These are phyloP conservation scores for Falco novaeseelandiae DNA, from an alignment of 2,797 vertebrate species.

Conservation along the genomic window DNA sequence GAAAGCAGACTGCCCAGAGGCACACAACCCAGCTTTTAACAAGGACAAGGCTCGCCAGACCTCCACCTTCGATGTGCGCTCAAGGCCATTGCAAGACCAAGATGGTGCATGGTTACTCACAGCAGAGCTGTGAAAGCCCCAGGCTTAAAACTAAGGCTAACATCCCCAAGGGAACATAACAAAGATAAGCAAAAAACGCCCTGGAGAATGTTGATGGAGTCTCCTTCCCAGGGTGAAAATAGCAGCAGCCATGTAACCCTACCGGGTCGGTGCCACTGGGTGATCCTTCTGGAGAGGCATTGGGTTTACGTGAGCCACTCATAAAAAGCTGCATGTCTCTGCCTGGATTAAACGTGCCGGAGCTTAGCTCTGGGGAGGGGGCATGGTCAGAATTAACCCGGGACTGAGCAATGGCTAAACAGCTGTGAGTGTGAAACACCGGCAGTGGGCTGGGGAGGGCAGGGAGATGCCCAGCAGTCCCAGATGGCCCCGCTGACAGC, in stretches of 20 bases:
- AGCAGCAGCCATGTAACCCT: not conserved
- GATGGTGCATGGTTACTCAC: not conserved
- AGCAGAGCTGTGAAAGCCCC: not conserved
- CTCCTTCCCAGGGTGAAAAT: not conserved
- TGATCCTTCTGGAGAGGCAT: not conserved
- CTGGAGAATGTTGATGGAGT: not conserved
- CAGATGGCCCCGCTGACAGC: constrained; percentile 75
- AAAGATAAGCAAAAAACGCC: not conserved
- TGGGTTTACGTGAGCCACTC: not conserved
- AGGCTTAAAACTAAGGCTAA: not conserved
- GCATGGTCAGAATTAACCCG: not conserved
- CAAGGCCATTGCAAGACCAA: not conserved
- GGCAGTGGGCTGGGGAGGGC: not conserved
- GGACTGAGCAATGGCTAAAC: constrained; percentile 19
- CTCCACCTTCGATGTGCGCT: not conserved
- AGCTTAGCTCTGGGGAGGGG: constrained; percentile 32
- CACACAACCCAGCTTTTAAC: not conserved
- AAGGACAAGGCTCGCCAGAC: not conserved
- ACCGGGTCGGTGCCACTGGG: not conserved
- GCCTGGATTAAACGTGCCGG: constrained; percentile 46
- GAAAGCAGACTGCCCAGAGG: not conserved
- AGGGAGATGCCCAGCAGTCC: constrained; percentile 31
- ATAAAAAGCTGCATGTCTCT: constrained; percentile 37
- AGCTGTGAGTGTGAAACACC: not conserved
- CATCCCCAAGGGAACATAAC: constrained; percentile 11